Evolutionary conservation across 2,797 vertebrate genomes (phyloP), one percentile per base, ranked within the genome.

Genomic region (Graptemys geographica): DNA sequence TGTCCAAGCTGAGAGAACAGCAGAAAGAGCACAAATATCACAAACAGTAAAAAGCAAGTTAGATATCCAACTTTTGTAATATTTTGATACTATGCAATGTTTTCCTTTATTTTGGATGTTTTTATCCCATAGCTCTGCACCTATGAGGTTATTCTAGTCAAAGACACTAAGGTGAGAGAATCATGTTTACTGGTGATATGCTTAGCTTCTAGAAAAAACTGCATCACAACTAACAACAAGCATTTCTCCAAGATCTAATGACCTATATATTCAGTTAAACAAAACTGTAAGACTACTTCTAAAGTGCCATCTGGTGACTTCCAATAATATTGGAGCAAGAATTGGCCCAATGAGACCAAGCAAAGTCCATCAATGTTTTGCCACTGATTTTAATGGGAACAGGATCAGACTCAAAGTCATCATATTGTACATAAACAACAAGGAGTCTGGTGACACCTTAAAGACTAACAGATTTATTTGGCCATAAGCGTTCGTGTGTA

Each of bases 231-330:
- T 76, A 44, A 41, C 69, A 74, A 74, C 21, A 76, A 76, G 41
- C 23, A 47, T 76, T 44, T 76, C 72, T 44, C 41, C 25, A 55
- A 83, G n/a, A 84, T 53, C 33, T 92, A 55, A 47, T 6, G 12
- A 62, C 51, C 57, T 88, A 31, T n/a, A 41, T 79, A 90, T 81
- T 93, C 72, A 52, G 21, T 91, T 95, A 94, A 89, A 44, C 44
- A 69, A 16, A 87, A 49, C 4, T 51, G 27, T 81, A 79, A 81
- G 59, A 15, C 69, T 84, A 2, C 62, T 44, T 76, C 21, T 74
- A 44, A 27, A 44, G 41, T 13, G 41, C 37, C 41, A 69, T n/a
- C 76, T 81, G 49, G 47, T 47, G 80, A 96, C 88, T 88, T 96
- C 87, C 55, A 80, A 89, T 0, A 0, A 3, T 87, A 88, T 85